Base-by-base conservation (phyloP, 2,888 invertebrate genomes). In the Biston stratarius region DNA sequence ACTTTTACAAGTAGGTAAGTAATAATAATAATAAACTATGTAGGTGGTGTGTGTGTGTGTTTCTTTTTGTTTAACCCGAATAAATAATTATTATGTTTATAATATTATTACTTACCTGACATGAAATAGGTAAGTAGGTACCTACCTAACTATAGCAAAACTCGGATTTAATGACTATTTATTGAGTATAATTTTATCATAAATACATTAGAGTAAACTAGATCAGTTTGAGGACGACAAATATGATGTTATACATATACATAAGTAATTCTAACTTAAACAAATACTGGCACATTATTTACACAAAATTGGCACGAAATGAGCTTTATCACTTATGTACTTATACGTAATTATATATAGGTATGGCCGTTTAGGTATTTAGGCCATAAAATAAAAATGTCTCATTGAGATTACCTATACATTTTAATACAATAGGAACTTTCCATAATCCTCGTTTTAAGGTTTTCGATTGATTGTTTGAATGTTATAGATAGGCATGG, bases 221-320 rank as follows among this genome's bases (percentile, higher is more conserved):
- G 8, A 12, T 51, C 11, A 12, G 40, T 69, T 78, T 76, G 42
- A 49, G 62, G 49, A 67, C 59, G 67, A 63, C 59, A 67, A 67
- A 56, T 66, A 61, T 53, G 42, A 53, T 57, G 60, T 51, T 64
- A 55, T 49, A 34, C 15, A 8, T 49, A 34, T 44, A 6, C 5
- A 34, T 73, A 63, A 14, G 49, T 70, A 68, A 14, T 53, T 24
- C 10, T 6, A 14, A 8, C 15, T 24, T 34, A 36, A 36, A 42
- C 10, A 57, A 71, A 61, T 53, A n/a, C 74, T 85, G 87, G 86
- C 87, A 87, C 85, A 78, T 79, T 69, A 77, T 74, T 82, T 79
- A 81, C 71, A 69, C 77, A 74, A 75, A 67, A 76, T 83, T 85
- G 81, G 81, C 85, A 84, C 82, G 71, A 75, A 73, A 79, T 84